Conservation (phyloP, 2,888 invertebrate genomes). For the Calameuta idolon region DNA sequence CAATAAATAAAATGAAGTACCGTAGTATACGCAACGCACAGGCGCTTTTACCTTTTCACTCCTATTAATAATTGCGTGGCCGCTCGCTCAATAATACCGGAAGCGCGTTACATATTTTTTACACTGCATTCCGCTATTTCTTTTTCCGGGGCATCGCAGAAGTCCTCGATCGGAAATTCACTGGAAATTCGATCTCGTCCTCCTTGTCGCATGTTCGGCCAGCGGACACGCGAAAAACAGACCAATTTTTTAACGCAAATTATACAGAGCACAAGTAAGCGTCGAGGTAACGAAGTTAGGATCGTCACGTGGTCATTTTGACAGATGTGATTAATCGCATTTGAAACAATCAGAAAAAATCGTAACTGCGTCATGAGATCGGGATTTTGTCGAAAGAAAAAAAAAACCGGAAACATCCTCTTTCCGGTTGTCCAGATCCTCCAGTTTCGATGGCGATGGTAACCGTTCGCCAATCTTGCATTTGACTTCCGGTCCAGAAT, state of each 20-base stretch:
- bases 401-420: background rate
- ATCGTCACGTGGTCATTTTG: background rate
- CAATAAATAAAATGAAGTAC: constrained; percentile 35
- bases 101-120: background rate
- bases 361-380: background rate
- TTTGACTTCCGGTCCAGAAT: background rate
- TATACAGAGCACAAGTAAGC: background rate
- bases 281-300: background rate
- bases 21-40: background rate
- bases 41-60: background rate
- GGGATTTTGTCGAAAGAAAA: background rate
- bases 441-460: background rate
- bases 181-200: background rate
- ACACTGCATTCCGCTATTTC: background rate
- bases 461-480: background rate
- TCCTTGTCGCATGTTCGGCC: background rate
- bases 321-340: background rate
- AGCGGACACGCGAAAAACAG: background rate
- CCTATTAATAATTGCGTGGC: background rate
- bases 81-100: background rate
- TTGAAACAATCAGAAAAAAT: background rate
- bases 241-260: background rate
- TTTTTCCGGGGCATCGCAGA: background rate
- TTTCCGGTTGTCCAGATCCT: background rate
- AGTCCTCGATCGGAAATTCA: background rate